Conservation (phyloP, 2,888 invertebrate species). For the Chorisops tibialis region DNA sequence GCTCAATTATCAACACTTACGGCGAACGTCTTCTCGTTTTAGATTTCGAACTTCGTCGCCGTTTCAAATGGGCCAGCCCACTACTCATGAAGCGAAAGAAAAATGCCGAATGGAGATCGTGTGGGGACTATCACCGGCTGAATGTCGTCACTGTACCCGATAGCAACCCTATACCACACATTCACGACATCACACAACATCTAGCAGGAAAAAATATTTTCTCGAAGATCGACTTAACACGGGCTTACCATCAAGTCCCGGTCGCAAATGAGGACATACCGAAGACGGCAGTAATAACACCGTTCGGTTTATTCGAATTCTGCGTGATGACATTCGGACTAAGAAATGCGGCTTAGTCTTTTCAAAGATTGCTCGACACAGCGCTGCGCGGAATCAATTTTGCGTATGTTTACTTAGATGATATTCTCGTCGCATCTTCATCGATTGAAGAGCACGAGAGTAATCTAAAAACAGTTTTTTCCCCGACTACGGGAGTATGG, state of each 20-base stretch:
- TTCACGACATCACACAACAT: conserved; percentile 13
- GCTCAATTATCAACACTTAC: background rate
- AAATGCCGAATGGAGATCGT: conserved; percentile 39
- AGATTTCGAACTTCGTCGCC: background rate
- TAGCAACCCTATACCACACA: background rate
- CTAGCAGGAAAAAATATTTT: conserved; percentile 40
- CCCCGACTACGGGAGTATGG: background rate
- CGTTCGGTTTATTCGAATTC: conserved; percentile 44
- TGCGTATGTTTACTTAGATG: conserved; percentile 38
- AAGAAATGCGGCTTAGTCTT: conserved; percentile 44
- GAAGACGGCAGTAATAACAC: conserved; percentile 42
- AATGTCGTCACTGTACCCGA: conserved; percentile 33
- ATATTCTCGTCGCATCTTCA: conserved; percentile 38
- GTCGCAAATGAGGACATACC: conserved; percentile 38
- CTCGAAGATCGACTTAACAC: conserved; percentile 38
- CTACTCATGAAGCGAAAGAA: conserved; percentile 41
- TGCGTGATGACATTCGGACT: conserved; percentile 43
- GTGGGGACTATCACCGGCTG: conserved; percentile 41
- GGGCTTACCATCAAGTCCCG: conserved; percentile 43
- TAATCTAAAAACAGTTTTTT: background rate
- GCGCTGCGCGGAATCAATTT: conserved; percentile 36
- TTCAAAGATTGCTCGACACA: conserved; percentile 42
- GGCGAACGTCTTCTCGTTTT: background rate
- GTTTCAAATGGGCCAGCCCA: conserved; percentile 44
- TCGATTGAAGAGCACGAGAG: background rate